Conservation (phyloP, 2,888 invertebrate genomes). For the Pristionchus entomophagus region DNA sequence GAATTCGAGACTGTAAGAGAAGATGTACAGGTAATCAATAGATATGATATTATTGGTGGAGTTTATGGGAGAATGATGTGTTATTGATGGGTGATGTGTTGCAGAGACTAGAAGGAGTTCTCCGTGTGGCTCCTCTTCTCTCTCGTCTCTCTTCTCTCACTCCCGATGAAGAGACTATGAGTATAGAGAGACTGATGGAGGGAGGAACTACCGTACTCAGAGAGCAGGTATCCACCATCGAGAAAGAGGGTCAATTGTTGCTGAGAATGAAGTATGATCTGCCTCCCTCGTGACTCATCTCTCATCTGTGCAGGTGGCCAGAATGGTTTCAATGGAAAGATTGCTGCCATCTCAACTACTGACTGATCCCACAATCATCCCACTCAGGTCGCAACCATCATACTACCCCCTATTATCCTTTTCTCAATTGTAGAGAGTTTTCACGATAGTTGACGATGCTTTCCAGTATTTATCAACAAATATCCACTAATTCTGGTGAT, state of each 20-base stretch:
- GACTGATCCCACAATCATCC: neutral
- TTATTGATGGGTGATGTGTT: too few species aligned
- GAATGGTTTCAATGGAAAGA: neutral
- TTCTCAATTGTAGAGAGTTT: too few species aligned
- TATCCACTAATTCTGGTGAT: too few species aligned
- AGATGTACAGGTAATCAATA: slow-evolving; percentile 34
- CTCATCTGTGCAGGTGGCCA: neutral
- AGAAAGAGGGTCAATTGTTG: too few species aligned
- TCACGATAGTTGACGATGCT: too few species aligned
- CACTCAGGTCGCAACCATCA: neutral
- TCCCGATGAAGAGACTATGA: neutral
- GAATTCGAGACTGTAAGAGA: slow-evolving; percentile 31
- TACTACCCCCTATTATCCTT: too few species aligned
- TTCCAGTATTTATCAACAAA: too few species aligned
- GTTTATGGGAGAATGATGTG: neutral
- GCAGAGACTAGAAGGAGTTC: slow-evolving; percentile 43
- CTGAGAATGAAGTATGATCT: too few species aligned
- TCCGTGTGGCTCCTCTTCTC: slow-evolving; percentile 38
- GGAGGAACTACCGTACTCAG: slow-evolving; percentile 31
- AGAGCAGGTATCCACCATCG: slow-evolving; percentile 48
- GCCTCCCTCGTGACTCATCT: too few species aligned
- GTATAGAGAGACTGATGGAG: slow-evolving; percentile 35
- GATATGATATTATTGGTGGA: neutral
- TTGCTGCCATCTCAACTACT: slow-evolving; percentile 22
- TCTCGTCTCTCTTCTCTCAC: neutral